A percentile compares a stretch with the other conserved stretches of the same genome.
These are phyloP conservation scores for Hyposoter didymator DNA, from an alignment of 2,888 invertebrate species.

Conservation along the genomic window DNA sequence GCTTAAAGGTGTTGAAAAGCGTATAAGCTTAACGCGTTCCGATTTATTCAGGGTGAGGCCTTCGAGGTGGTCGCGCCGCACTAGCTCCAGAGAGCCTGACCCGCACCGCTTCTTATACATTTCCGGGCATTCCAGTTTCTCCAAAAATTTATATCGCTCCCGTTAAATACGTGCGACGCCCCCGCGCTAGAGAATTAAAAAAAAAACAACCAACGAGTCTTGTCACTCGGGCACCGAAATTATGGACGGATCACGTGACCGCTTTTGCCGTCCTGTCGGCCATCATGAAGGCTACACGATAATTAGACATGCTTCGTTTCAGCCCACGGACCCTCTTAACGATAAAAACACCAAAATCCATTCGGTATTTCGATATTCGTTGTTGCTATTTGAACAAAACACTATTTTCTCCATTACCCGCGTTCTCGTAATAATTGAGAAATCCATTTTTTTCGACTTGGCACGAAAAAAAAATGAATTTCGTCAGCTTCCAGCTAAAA, in stretches of 20 bases:
- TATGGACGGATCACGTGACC: conserved; percentile 10
- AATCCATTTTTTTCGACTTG: not conserved
- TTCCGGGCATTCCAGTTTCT: conserved; percentile 79
- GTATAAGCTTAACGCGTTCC: conserved; percentile 63
- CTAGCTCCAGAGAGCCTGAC: not conserved
- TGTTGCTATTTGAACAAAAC: not conserved
- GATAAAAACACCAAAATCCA: not conserved
- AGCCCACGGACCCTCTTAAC: conserved; percentile 5
- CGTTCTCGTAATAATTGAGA: not conserved
- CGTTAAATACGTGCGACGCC: conserved; percentile 71
- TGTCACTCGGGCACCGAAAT: conserved; percentile 13
- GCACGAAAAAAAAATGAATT: not conserved
- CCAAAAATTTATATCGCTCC: conserved; percentile 80
- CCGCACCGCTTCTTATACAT: conserved; percentile 74
- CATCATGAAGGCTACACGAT: conserved; percentile 8
- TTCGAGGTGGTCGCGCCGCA: conserved; percentile 16
- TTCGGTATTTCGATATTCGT: not conserved
- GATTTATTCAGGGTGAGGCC: conserved; percentile 19
- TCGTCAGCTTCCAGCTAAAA: not conserved
- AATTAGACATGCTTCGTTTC: conserved; percentile 19
- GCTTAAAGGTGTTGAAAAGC: conserved; percentile 78
- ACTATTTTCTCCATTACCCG: not conserved
- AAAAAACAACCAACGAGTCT: not conserved
- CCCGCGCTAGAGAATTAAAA: not conserved
- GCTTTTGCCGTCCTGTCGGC: conserved; percentile 3